Percentiles rank a stretch among this genome's conserved stretches.
phyloP scores from a whole-genome alignment of 1,140 invertebrate species.

The Ostrea denselamellosa region DNA sequence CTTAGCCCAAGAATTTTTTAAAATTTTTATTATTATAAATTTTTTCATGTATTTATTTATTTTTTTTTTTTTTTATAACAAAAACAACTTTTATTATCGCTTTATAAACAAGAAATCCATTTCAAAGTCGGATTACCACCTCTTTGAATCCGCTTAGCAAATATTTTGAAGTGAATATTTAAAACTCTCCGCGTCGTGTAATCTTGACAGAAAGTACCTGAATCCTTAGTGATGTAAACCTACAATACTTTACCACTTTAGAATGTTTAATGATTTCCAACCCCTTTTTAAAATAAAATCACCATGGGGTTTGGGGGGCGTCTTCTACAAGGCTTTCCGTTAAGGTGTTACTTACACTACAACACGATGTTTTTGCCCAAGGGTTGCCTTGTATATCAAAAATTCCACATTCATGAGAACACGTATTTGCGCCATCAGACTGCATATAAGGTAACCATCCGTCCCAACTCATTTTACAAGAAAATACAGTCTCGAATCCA shows the following conservation, averaged over 20 bases:
- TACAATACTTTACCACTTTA: background rate
- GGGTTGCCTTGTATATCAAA: slow-evolving; percentile 11
- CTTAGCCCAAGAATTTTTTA: no score
- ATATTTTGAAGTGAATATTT: background rate
- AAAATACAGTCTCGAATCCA: background rate
- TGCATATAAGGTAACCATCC: background rate
- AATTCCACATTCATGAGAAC: slow-evolving; percentile 39
- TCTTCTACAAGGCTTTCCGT: no score
- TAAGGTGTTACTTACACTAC: slow-evolving; percentile 35
- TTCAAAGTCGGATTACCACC: background rate
- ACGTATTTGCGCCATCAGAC: background rate
- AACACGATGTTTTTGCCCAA: background rate
- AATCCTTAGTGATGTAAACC: background rate
- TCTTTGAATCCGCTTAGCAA: background rate
- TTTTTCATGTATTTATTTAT: no score
- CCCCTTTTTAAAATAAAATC: background rate
- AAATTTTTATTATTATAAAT: no score
- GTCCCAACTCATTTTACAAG: slow-evolving; percentile 23
- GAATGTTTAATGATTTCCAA: background rate
- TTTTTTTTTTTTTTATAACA: no score
- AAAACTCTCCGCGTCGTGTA: background rate
- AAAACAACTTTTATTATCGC: no score
- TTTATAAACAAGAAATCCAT: no score
- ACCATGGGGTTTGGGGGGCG: background rate
- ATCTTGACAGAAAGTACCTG: background rate